Evolutionary conservation across 2,888 invertebrate species (phyloP).

Genomic region (Drosophila mayaguana): DNA sequence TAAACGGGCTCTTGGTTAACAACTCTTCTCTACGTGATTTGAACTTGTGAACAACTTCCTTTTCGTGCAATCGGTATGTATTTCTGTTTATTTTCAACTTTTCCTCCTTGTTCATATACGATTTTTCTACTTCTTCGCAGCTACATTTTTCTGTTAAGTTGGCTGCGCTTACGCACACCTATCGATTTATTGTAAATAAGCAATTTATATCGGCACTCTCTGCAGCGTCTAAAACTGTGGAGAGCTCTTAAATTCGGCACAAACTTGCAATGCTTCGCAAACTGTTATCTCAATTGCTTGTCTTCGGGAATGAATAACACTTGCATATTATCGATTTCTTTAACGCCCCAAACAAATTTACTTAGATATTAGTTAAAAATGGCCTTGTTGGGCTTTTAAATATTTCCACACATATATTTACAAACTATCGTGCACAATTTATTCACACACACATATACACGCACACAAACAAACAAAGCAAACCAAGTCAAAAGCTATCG

Average conservation of each 20-base stretch:
- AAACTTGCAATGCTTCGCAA: constrained; percentile 22
- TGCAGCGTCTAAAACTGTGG: constrained; percentile 48
- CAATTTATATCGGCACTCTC: constrained; percentile 35
- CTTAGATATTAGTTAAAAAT: neutral
- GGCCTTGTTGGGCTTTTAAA: neutral
- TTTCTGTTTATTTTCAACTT: constrained; percentile 56
- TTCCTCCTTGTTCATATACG: constrained; percentile 60
- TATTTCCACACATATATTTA: constrained; percentile 6
- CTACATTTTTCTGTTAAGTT: constrained; percentile 62
- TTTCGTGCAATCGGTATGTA: constrained; percentile 29
- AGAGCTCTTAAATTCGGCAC: constrained; percentile 22
- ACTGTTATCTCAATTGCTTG: constrained; percentile 34
- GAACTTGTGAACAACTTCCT: constrained; percentile 29
- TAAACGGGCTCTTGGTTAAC: constrained; percentile 37
- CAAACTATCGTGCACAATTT: constrained; percentile 28
- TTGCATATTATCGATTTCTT: neutral
- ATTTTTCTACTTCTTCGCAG: constrained; percentile 60
- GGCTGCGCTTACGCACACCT: constrained; percentile 59
- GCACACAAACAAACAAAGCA: constrained; percentile 22
- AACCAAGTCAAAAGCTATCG: constrained; percentile 28
- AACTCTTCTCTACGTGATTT: constrained; percentile 33
- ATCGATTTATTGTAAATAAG: constrained; percentile 48
- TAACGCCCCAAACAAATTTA: neutral
- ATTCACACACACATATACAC: constrained; percentile 27
- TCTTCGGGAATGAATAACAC: neutral